Conservation (phyloP, 2,888 invertebrate genomes). For the Xanthorhoe spadicearia region DNA sequence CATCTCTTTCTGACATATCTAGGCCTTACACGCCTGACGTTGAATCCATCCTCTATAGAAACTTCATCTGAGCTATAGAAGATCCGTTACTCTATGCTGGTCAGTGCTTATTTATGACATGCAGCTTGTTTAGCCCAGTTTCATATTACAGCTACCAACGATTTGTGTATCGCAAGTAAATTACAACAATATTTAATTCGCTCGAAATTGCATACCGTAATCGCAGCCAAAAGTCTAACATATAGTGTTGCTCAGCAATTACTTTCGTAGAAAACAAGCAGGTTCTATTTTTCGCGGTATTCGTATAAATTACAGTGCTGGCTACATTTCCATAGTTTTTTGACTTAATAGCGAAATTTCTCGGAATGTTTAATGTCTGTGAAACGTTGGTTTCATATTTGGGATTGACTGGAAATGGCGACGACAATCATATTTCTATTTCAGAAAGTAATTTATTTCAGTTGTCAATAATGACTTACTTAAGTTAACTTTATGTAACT, state of each 20-base stretch:
- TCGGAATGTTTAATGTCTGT: conserved; percentile 8
- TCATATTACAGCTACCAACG: background rate
- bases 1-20: no score
- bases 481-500: no score
- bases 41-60: no score
- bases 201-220: background rate
- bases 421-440: background rate
- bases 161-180: background rate
- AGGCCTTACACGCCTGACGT: no score
- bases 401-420: background rate
- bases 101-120: no score
- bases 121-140: no score
- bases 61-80: no score
- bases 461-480: no score
- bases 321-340: conserved; percentile 19
- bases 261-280: conserved; percentile 25
- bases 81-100: no score
- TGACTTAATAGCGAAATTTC: conserved; percentile 20
- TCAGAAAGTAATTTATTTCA: no score
- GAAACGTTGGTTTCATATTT: background rate
- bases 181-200: background rate
- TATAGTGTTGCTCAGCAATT: conserved; percentile 18
- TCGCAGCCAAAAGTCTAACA: conserved; percentile 5
- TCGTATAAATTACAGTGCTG: conserved; percentile 13
- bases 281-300: conserved; percentile 20